Conservation (phyloP, 1,140 invertebrate species). For the Oreohelix idahoensis region DNA sequence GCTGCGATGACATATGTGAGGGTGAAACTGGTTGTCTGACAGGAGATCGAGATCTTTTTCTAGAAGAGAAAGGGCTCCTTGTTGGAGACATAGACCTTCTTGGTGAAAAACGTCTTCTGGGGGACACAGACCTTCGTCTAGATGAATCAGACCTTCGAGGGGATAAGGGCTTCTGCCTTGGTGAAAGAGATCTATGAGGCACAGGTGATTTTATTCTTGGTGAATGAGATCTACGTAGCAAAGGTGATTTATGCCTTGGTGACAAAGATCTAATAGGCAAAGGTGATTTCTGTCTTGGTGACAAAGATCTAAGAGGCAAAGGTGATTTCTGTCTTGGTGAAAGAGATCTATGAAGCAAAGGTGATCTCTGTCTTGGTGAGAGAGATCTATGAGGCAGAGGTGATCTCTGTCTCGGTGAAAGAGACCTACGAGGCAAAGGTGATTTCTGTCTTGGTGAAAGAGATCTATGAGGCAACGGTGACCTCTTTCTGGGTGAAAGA, state of each 20-base stretch:
- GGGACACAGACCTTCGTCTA: conserved; percentile 7
- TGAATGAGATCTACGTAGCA: neutral
- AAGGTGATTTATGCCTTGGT: neutral
- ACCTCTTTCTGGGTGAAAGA: neutral
- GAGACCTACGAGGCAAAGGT: neutral
- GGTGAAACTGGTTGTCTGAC: neutral
- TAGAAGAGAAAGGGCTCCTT: neutral
- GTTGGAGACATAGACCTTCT: conserved; percentile 1
- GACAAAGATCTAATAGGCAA: neutral
- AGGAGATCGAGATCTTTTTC: conserved; percentile 26
- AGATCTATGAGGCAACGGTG: neutral
- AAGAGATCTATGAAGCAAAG: neutral
- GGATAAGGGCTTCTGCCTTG: neutral
- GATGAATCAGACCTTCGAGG: neutral
- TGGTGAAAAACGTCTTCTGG: neutral
- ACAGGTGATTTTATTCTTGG: neutral
- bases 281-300: neutral
- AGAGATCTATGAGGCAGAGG: neutral
- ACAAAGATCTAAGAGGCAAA: neutral
- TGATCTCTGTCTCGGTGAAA: neutral
- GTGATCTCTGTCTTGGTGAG: neutral
- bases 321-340: conserved; percentile 8
- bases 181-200: conserved; percentile 1
- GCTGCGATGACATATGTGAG: neutral
- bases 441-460: conserved; percentile 7